phyloP scores from a whole-genome alignment of 2,113 vertebrate genomes.

The Megalops atlanticus region DNA sequence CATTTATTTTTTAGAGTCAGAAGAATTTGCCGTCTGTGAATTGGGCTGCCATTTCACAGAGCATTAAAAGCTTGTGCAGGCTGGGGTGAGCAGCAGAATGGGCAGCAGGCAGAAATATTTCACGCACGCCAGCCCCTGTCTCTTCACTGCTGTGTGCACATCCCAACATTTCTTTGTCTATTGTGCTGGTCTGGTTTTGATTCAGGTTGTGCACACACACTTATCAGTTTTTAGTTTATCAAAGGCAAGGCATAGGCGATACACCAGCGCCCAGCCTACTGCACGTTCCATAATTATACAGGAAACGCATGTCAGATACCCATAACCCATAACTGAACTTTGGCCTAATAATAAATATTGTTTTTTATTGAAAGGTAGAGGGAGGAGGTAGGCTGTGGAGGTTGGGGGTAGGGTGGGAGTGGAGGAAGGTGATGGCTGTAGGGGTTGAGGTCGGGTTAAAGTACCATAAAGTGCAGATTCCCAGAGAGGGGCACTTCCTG shows the following conservation, averaged over 20 bases:
- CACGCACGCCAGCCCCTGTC: background rate
- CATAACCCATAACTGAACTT: background rate
- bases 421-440: too few species aligned
- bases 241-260: background rate
- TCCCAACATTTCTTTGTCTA: background rate
- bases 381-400: background rate
- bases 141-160: too few species aligned
- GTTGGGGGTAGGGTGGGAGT: too few species aligned
- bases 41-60: background rate
- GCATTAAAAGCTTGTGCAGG: background rate
- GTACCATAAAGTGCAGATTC: too few species aligned
- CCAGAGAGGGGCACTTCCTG: too few species aligned
- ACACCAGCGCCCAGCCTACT: background rate
- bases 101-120: too few species aligned
- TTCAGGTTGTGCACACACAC: background rate
- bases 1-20: background rate
- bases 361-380: background rate
- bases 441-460: too few species aligned
- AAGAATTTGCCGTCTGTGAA: background rate
- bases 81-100: background rate
- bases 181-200: background rate
- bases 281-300: background rate
- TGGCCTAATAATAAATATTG: background rate
- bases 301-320: background rate
- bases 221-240: background rate